Conservation (phyloP, 2,888 invertebrate genomes). For the Sialis fuliginosa region DNA sequence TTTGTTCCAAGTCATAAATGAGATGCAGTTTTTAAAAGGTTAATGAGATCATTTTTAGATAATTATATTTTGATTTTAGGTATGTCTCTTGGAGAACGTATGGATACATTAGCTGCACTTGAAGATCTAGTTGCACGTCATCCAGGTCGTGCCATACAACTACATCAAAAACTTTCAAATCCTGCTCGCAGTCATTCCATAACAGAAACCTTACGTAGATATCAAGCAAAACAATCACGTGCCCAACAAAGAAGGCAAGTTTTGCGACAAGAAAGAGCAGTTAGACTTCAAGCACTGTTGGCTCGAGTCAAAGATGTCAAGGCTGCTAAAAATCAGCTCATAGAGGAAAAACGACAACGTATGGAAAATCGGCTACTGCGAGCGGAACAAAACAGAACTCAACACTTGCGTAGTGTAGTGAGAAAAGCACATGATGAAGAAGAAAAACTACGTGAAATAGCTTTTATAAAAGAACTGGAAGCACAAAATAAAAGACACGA, state of each 20-base stretch:
- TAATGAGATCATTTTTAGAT: background rate
- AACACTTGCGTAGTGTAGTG: conserved; percentile 58
- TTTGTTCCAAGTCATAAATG: background rate
- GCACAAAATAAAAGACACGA: conserved; percentile 89
- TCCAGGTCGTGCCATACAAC: conserved; percentile 79
- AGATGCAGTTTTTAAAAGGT: background rate
- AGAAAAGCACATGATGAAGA: conserved; percentile 96
- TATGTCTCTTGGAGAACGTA: conserved; percentile 74
- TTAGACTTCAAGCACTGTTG: conserved; percentile 67
- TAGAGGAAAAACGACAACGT: conserved; percentile 58
- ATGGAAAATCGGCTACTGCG: conserved; percentile 63
- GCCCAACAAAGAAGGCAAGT: conserved; percentile 76
- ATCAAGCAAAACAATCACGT: conserved; percentile 80
- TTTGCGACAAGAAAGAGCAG: conserved; percentile 66
- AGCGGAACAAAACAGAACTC: conserved; percentile 80
- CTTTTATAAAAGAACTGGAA: conserved; percentile 90
- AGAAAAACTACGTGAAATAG: conserved; percentile 89
- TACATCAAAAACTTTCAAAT: conserved; percentile 86
- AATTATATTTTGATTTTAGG: conserved; percentile 16
- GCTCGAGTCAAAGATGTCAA: conserved; percentile 74
- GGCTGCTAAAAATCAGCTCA: conserved; percentile 68
- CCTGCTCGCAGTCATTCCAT: conserved; percentile 73
- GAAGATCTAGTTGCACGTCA: conserved; percentile 70
- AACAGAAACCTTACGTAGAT: conserved; percentile 59
- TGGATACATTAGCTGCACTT: conserved; percentile 60